Conservation (phyloP, 2,888 invertebrate species). For the Archips xylosteana region DNA sequence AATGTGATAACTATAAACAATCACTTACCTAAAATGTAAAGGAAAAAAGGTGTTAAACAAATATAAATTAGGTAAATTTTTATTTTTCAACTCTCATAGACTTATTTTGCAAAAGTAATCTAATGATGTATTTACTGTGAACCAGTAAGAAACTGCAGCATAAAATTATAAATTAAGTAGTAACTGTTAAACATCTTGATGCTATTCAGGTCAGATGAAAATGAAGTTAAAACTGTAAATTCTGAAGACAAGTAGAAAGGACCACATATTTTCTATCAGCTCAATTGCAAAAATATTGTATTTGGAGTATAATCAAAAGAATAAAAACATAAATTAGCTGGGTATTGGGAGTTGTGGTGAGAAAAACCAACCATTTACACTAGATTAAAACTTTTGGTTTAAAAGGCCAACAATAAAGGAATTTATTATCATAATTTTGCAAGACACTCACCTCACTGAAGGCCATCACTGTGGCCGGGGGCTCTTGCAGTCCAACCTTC, state of each 20-base stretch:
- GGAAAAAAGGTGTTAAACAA: too few species aligned
- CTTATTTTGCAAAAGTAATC: not conserved
- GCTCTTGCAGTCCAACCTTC: slow-evolving; percentile 84
- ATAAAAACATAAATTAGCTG: not conserved
- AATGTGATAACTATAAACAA: not conserved
- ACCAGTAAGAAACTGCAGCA: not conserved
- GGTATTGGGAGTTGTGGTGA: not conserved
- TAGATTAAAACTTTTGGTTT: slow-evolving; percentile 13
- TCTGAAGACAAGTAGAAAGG: slow-evolving; percentile 10
- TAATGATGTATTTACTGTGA: not conserved
- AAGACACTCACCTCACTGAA: slow-evolving; percentile 90
- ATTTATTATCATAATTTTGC: slow-evolving; percentile 37
- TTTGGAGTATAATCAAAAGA: slow-evolving; percentile 6
- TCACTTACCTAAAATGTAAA: too few species aligned
- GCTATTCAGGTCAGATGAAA: slow-evolving; percentile 28
- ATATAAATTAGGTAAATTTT: not conserved
- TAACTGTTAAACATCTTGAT: slow-evolving; percentile 16
- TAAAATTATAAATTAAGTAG: slow-evolving; percentile 9
- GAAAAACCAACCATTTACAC: slow-evolving; percentile 9
- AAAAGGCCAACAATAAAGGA: slow-evolving; percentile 17
- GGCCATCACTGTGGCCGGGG: slow-evolving; percentile 89
- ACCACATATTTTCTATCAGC: not conserved
- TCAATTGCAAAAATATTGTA: not conserved
- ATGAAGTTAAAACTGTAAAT: slow-evolving; percentile 20
- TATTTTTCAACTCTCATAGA: not conserved